These are phyloP conservation scores for Andrena camellia DNA, from an alignment of 2,888 invertebrate genomes.

Conservation along the genomic window DNA sequence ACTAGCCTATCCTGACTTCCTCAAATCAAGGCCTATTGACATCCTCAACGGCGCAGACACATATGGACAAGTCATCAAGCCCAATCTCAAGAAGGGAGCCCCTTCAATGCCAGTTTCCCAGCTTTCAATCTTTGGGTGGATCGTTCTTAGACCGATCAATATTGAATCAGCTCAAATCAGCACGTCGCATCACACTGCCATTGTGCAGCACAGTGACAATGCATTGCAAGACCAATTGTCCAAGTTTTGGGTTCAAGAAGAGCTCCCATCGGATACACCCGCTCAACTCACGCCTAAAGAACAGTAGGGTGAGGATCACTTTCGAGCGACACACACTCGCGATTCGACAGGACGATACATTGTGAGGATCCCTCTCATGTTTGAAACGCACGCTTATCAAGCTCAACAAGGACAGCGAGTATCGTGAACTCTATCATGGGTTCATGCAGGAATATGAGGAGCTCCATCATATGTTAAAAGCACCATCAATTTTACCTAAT, in stretches of 20 bases:
- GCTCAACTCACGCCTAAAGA: conserved; percentile 18
- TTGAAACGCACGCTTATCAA: background rate
- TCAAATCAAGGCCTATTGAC: background rate
- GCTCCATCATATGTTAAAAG: background rate
- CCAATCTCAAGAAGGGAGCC: background rate
- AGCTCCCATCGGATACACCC: background rate
- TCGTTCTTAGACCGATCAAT: background rate
- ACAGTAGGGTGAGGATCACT: conserved; percentile 42
- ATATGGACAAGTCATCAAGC: conserved; percentile 20
- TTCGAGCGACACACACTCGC: conserved; percentile 31
- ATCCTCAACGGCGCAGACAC: background rate
- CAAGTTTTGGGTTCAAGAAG: conserved; percentile 52
- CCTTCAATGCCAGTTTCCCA: background rate
- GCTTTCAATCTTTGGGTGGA: background rate
- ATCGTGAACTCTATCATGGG: too few species aligned
- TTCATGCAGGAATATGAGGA: conserved; percentile 2
- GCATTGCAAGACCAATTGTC: conserved; percentile 35
- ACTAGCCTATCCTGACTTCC: background rate
- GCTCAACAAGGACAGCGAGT: background rate
- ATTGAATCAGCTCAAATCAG: background rate
- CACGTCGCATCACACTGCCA: background rate
- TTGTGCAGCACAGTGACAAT: background rate
- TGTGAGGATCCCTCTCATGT: conserved; percentile 30
- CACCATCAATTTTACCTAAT: background rate
- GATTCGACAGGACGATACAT: conserved; percentile 40